Evolutionary conservation across 2,797 vertebrate species (phyloP).

Genomic region (Passerculus sandwichensis): DNA sequence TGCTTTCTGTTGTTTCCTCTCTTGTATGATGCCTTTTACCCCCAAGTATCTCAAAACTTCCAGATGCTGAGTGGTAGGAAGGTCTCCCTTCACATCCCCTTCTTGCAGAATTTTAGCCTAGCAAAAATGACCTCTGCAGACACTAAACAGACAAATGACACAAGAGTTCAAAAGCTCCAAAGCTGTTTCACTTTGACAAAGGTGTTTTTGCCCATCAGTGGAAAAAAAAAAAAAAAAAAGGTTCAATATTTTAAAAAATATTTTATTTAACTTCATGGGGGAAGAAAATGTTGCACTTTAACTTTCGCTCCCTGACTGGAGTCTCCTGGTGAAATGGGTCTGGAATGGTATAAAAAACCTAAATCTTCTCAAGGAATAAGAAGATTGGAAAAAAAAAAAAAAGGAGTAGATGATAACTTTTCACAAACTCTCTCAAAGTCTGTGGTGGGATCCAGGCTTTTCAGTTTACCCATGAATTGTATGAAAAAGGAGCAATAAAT

Average conservation of each 20-base stretch:
- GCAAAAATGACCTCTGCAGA: not conserved
- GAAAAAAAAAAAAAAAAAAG: not conserved
- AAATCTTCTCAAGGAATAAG: not conserved
- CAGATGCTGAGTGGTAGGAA: not conserved
- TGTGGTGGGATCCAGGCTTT: not conserved
- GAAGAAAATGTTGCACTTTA: not conserved
- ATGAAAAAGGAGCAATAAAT: not conserved
- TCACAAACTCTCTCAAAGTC: not conserved
- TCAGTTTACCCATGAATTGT: not conserved
- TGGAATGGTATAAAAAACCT: not conserved
- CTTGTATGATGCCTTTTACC: not conserved
- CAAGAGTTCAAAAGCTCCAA: not conserved
- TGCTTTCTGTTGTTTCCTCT: not conserved
- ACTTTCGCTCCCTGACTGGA: not conserved
- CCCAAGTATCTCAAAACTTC: not conserved
- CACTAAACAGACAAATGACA: not conserved
- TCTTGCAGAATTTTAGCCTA: not conserved
- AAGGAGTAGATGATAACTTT: not conserved
- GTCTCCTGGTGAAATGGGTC: not conserved
- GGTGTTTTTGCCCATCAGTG: not conserved
- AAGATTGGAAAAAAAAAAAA: not conserved
- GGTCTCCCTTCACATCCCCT: not conserved
- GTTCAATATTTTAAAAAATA: not conserved
- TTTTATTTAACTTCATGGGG: rapidly evolving
- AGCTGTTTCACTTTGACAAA: not conserved